phyloP scores from a whole-genome alignment of 2,113 vertebrate genomes.

The Sakesphorus luctuosus region DNA sequence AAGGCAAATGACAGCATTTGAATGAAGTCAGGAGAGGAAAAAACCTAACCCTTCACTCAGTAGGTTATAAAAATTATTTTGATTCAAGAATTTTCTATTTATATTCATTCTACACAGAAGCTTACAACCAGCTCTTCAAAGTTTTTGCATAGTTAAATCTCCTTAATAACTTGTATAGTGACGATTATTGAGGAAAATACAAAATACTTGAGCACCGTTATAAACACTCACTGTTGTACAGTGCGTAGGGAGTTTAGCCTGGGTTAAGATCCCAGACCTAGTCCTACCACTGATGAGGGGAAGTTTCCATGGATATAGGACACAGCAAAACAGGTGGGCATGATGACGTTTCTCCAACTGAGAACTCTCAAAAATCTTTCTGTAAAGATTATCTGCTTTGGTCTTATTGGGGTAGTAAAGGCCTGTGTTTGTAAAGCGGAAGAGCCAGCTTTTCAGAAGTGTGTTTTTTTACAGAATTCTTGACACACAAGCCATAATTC shows the following conservation, averaged over 20 bases:
- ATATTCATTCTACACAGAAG: background rate
- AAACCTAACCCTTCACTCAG: background rate
- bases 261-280: background rate
- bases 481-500: slow-evolving; percentile 26
- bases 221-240: background rate
- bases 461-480: slow-evolving; percentile 17
- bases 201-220: background rate
- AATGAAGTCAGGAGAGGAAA: background rate
- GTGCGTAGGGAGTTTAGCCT: background rate
- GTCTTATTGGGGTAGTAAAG: background rate
- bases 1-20: background rate
- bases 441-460: slow-evolving; percentile 28
- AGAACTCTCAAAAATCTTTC: background rate
- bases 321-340: background rate
- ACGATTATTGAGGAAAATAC: background rate
- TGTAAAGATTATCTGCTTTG: slow-evolving; percentile 18
- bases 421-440: background rate
- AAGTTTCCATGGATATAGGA: background rate
- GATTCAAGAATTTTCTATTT: background rate
- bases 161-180: background rate
- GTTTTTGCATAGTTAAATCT: background rate
- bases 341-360: slow-evolving; percentile 25
- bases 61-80: background rate
- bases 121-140: background rate
- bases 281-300: background rate